Conservation (phyloP, 2,888 invertebrate genomes). For the Eupithecia subfuscata region DNA sequence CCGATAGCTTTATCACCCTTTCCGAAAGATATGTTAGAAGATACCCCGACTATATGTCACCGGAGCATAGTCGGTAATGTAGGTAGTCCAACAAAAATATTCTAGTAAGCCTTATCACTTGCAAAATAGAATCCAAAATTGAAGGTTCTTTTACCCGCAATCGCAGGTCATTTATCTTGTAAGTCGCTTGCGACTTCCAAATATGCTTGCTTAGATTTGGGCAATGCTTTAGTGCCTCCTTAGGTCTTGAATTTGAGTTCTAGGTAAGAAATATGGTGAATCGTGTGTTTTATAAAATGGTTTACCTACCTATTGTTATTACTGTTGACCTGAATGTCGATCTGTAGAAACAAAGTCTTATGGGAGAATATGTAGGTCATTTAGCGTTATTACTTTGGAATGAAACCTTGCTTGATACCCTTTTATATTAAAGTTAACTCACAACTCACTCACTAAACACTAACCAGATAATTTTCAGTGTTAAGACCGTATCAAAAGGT, state of each 20-base stretch:
- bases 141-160: slow-evolving; percentile 30
- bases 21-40: slow-evolving; percentile 36
- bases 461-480: not conserved
- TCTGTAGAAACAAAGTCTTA: slow-evolving; percentile 1
- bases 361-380: not conserved
- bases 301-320: not conserved
- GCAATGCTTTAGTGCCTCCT: slow-evolving; percentile 30
- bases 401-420: not conserved
- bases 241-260: slow-evolving; percentile 13
- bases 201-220: slow-evolving; percentile 38
- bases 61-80: slow-evolving; percentile 31
- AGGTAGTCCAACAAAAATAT: slow-evolving; percentile 29
- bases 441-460: too few relatives aligned
- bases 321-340: slow-evolving; percentile 8
- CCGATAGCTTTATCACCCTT: slow-evolving; percentile 37
- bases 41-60: slow-evolving; percentile 34
- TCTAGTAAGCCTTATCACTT: slow-evolving; percentile 18
- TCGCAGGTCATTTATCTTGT: slow-evolving; percentile 27
- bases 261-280: not conserved
- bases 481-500: not conserved
- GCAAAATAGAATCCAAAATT: slow-evolving; percentile 26
- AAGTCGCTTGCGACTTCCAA: slow-evolving; percentile 32
- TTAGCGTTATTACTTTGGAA: not conserved
- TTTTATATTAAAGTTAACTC: not conserved
- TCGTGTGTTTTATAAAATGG: not conserved